Conservation (phyloP, 1,140 invertebrate species). For the Lethocerus indicus region DNA sequence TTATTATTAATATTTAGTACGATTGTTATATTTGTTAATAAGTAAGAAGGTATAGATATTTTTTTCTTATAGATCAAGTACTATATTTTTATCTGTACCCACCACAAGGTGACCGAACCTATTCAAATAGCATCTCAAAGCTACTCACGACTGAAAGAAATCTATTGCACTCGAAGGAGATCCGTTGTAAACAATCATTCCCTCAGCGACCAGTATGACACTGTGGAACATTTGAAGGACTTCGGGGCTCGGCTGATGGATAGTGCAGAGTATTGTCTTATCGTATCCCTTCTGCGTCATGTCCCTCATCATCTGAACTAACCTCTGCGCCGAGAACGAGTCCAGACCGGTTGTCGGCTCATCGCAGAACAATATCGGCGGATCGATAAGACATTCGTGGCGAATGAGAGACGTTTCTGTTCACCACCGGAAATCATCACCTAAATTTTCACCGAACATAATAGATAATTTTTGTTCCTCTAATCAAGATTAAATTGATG, state of each 20-base stretch:
- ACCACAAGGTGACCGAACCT: background rate
- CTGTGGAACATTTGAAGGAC: constrained; percentile 78
- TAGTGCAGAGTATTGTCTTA: constrained; percentile 84
- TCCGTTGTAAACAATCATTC: constrained; percentile 76
- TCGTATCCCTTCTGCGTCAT: constrained; percentile 42
- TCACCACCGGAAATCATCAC: constrained; percentile 90
- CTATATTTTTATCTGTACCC: too few species aligned
- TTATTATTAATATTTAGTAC: too few species aligned
- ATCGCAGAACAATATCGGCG: constrained; percentile 83
- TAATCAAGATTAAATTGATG: too few species aligned
- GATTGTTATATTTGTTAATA: too few species aligned
- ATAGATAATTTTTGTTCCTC: too few species aligned
- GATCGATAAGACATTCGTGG: constrained; percentile 86
- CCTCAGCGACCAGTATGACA: constrained; percentile 73
- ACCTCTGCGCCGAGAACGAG: constrained; percentile 75
- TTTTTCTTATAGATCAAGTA: too few species aligned
- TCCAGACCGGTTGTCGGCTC: constrained; percentile 91
- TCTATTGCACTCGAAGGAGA: constrained; percentile 46
- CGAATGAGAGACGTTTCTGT: constrained; percentile 81
- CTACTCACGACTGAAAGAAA: constrained; percentile 57
- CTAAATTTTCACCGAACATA: too few species aligned
- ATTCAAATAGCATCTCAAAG: background rate
- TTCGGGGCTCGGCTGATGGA: constrained; percentile 92
- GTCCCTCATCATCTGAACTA: constrained; percentile 53
- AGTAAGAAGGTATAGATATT: too few species aligned